Base-by-base conservation (phyloP, 2,888 invertebrate species). In the Drosophila picticornis region DNA sequence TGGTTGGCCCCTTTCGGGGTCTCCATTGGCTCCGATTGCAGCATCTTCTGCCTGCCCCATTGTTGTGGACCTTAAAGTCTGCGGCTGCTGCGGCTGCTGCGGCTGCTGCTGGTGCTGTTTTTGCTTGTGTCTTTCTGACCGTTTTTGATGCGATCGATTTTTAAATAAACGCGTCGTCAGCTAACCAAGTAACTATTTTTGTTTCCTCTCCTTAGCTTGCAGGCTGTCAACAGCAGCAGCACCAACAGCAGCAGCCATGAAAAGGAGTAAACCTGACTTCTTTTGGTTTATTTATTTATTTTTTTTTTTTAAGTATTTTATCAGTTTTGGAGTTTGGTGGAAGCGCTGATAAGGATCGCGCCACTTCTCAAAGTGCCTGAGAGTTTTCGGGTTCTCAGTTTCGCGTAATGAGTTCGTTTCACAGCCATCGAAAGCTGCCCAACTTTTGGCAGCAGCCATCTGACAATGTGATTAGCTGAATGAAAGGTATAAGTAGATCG, bases 261-360 rank as follows among this genome's bases (percentile, higher is more conserved):
- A 36, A 59, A 38, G 25, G 62, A 59, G 63, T 52, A 58, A 64
- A 25, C 53, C 58, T 56, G 61, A 68, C 31, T 64, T 48, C 58
- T 29, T 62, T 6, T 55, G 27, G 11, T 46, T 52, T 16, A 16
- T 16, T 34, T 34, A 31, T 43, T 58, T 1, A 4, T 69, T 79
- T 78, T 80, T 88, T 78, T 65, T 80, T 78, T 80, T 88, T 73
- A 90, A 90, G 90, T 90, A 89, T 86, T 90, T 88, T 84, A 90
- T 88, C 87, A 87, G 87, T 46, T 60, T 74, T 50, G 53, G 65
- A 84, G 90, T 88, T 90, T 89, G 77, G 74, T 79, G 80, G 90
- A 89, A 90, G 77, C 72, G 79, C 72, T 89, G 89, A 90, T 90
- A 88, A 80, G 75, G 58, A 88, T 88, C 89, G 87, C 74, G 87